Base-by-base conservation (phyloP, 1,140 invertebrate species). In the Arion vulgaris region DNA sequence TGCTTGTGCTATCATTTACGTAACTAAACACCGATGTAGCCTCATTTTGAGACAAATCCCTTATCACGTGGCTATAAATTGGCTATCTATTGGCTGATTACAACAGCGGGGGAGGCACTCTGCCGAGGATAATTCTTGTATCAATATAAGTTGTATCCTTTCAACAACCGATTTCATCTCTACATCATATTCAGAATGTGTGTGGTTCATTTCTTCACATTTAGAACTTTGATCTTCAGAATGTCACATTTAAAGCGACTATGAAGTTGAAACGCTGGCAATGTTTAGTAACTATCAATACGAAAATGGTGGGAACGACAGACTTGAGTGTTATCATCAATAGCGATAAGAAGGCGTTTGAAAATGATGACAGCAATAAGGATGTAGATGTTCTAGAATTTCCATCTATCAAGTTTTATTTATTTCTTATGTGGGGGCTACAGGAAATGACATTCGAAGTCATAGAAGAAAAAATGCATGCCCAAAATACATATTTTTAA, bases 61-160 rank as follows among this genome's bases (percentile, higher is more conserved):
- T 78, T 78, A 78, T 78, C 76, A 78, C 76, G 32, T 66, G 76
- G 53, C 57, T 28, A 78, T 78, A 78, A 78, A 62, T 78, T 68
- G 76, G 28, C 57, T 78, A 78, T 78, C 76, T 66, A 62, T 39
- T 72, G 71, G 71, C 71, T 73, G 71, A 73, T 73, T 73, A 73
- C 36, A 34, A 26, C 71, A n/a, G 71, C 71, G 41, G 38, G n/a
- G 71, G 38, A 28, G 17, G 4, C 38, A 36, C 71, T 39, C 38
- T 41, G 19, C 71, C 41, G 41, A 7, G 68, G 68, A 36, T 36
- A 71, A 71, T 71, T 71, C 68, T 36, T 39, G 71, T 49, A 73
- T 49, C 71, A 49, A 39, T 23, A 73, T 26, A 49, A 49, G 17
- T 73, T 73, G 39, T 73, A 73, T 73, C 71, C 71, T 73, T 73